These are phyloP conservation scores for Epinotia brunnichana DNA, from an alignment of 2,888 invertebrate species.

Conservation along the genomic window DNA sequence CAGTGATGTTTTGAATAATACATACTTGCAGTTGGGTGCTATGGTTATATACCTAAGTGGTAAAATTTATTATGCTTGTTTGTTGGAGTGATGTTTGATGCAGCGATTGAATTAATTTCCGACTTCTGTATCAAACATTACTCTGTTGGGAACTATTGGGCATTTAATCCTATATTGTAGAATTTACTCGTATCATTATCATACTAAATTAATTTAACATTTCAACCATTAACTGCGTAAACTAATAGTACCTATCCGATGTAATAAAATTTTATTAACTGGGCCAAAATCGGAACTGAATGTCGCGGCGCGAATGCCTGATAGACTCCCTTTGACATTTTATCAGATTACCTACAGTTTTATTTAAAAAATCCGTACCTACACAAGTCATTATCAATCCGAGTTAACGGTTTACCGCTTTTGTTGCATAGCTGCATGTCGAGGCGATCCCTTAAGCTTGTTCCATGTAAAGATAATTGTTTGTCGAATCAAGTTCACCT, in stretches of 20 bases:
- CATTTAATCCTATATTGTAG: constrained; percentile 84
- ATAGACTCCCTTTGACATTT: constrained; percentile 77
- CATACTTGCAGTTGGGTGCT: constrained; percentile 84
- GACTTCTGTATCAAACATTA: constrained; percentile 67
- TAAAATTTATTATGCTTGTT: constrained; percentile 80
- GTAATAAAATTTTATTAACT: constrained; percentile 74
- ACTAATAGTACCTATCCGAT: constrained; percentile 78
- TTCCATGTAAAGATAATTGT: constrained; percentile 50
- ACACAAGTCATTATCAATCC: constrained; percentile 74
- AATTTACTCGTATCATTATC: constrained; percentile 74
- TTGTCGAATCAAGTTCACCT: constrained; percentile 39
- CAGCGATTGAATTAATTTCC: constrained; percentile 49
- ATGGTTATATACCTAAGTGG: constrained; percentile 81
- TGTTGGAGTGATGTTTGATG: constrained; percentile 72
- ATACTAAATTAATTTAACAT: constrained; percentile 84
- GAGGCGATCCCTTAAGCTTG: constrained; percentile 58
- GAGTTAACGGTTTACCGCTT: constrained; percentile 78
- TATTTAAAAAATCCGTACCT: constrained; percentile 66
- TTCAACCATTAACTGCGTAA: constrained; percentile 83
- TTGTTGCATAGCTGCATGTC: constrained; percentile 74
- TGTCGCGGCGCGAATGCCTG: constrained; percentile 83
- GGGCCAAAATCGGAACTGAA: constrained; percentile 70
- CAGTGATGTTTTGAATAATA: constrained; percentile 77
- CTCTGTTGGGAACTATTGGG: constrained; percentile 83
- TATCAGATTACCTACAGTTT: constrained; percentile 61